These are phyloP conservation scores for Podabrus alpinus DNA, from an alignment of 2,888 invertebrate genomes.

Conservation along the genomic window DNA sequence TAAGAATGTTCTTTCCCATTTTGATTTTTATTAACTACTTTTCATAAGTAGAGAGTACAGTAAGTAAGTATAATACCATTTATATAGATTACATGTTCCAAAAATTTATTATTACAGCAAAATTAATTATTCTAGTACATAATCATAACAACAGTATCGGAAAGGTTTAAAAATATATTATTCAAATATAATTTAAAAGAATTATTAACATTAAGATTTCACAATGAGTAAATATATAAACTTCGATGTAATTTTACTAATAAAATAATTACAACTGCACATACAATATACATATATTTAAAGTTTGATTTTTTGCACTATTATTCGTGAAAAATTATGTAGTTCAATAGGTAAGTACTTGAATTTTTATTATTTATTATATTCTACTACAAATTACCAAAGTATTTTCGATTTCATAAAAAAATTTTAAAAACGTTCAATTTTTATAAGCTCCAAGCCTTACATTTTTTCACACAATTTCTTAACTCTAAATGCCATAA, in stretches of 20 bases:
- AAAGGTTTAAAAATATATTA: background rate
- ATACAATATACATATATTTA: background rate
- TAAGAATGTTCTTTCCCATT: background rate
- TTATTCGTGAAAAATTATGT: background rate
- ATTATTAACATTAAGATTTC: background rate
- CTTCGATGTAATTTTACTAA: background rate
- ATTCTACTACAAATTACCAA: background rate
- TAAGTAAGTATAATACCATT: background rate
- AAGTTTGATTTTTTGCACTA: background rate
- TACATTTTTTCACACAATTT: background rate
- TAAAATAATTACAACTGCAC: background rate
- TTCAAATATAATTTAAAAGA: background rate
- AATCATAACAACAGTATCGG: background rate
- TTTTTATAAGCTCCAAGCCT: background rate
- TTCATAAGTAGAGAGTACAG: background rate
- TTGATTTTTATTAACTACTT: background rate
- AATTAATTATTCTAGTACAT: background rate
- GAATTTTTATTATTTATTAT: background rate
- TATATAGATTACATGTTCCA: background rate
- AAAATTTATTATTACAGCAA: background rate
- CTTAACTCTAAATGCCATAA: background rate
- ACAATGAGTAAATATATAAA: background rate
- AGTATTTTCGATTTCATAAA: background rate
- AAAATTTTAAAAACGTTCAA: background rate
- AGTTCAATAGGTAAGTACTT: background rate